Conservation (phyloP, 2,113 vertebrate species). For the Ictalurus punctatus region DNA sequence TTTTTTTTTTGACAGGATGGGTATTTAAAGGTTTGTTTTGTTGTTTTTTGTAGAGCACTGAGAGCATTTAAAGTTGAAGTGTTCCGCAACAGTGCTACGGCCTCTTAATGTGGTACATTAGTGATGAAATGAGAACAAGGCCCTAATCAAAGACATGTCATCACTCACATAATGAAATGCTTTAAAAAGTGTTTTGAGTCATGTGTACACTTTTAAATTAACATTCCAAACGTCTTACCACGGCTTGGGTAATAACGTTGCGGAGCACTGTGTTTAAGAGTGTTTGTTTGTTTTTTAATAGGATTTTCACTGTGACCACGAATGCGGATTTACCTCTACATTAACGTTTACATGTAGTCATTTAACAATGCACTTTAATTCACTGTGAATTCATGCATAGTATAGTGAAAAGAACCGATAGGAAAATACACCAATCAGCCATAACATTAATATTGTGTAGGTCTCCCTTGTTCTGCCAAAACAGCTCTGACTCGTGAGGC, state of each 20-base stretch:
- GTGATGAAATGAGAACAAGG: conserved; percentile 27
- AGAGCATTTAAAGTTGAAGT: conserved; percentile 39
- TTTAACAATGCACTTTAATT: background rate
- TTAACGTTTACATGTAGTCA: background rate
- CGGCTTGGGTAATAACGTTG: background rate
- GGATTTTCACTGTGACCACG: background rate
- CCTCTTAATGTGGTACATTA: conserved; percentile 20
- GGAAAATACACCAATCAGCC: no score
- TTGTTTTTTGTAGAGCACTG: conserved; percentile 9
- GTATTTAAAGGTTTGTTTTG: conserved; percentile 13
- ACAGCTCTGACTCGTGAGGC: no score
- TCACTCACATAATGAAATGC: conserved; percentile 13
- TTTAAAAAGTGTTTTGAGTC: conserved; percentile 7
- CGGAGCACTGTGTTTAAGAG: background rate
- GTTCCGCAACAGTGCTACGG: background rate
- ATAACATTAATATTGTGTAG: no score
- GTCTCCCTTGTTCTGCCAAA: no score
- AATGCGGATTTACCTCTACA: background rate
- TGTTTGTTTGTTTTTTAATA: background rate
- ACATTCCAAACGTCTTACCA: conserved; percentile 33
- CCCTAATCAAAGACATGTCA: conserved; percentile 23
- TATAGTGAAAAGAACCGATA: background rate
- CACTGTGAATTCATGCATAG: background rate
- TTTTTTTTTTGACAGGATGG: background rate
- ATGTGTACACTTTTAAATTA: background rate